phyloP scores from a whole-genome alignment of 1,140 invertebrate species.

The Lepidurus packardi region DNA sequence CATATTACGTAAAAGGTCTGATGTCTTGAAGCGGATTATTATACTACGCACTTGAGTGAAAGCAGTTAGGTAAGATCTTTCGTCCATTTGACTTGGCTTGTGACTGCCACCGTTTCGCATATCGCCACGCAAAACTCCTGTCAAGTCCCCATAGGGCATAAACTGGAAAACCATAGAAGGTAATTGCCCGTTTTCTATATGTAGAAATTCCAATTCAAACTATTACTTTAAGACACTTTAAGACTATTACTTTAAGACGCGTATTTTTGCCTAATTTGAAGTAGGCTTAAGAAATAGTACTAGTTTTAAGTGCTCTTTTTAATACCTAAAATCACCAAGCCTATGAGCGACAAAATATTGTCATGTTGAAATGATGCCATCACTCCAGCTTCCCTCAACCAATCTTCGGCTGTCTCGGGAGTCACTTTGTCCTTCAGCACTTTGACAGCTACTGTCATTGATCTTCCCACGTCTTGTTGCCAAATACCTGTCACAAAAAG shows the following conservation, averaged over 20 bases:
- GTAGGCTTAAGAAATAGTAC: neutral
- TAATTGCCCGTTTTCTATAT: constrained; percentile 58
- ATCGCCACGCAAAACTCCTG: constrained; percentile 68
- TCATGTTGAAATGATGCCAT: constrained; percentile 81
- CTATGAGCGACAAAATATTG: constrained; percentile 78
- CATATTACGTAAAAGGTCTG: constrained; percentile 2
- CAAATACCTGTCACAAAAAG: constrained; percentile 34
- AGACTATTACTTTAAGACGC: neutral
- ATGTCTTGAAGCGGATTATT: neutral
- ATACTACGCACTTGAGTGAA: constrained; percentile 11
- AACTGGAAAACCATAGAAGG: constrained; percentile 93
- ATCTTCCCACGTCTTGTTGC: constrained; percentile 34
- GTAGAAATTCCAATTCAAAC: neutral
- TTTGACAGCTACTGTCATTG: constrained; percentile 70
- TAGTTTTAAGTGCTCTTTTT: neutral
- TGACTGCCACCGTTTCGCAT: constrained; percentile 32
- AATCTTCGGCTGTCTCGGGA: constrained; percentile 76
- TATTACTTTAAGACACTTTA: neutral
- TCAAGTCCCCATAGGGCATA: constrained; percentile 83
- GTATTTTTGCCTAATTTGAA: neutral
- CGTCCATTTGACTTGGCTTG: too few species aligned
- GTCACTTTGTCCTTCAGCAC: constrained; percentile 73
- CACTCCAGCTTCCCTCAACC: constrained; percentile 80
- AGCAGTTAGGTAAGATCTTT: constrained; percentile 27
- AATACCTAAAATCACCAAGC: constrained; percentile 67